These are phyloP conservation scores for Chloropsis cyanopogon DNA, from an alignment of 2,113 vertebrate species.

Conservation along the genomic window DNA sequence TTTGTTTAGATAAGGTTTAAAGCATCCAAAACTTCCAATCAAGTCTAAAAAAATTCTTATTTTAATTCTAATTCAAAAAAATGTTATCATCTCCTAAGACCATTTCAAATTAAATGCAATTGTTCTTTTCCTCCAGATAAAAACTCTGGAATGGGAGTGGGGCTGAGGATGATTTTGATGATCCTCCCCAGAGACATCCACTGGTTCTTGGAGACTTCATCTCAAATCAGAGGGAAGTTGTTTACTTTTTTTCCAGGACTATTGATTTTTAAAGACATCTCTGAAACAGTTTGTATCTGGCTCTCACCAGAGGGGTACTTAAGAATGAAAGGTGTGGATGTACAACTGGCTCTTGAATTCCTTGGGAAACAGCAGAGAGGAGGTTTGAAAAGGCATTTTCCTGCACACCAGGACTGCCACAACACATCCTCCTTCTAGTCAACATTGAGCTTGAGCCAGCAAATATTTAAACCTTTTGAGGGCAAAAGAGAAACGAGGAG, in stretches of 20 bases:
- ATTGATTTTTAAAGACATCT: slow-evolving; percentile 1
- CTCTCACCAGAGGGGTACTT: not conserved
- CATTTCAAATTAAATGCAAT: not conserved
- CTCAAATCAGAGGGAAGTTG: not conserved
- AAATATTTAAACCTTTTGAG: not conserved
- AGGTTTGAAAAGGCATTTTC: not conserved
- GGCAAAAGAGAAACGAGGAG: not conserved
- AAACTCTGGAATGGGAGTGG: not conserved
- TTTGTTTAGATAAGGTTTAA: not conserved
- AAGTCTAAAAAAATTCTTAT: not conserved
- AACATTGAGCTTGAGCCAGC: not conserved
- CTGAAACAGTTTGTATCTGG: not conserved
- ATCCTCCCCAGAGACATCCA: not conserved
- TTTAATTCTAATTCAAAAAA: not conserved
- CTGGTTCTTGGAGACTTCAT: not conserved
- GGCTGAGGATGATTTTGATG: not conserved
- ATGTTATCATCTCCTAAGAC: not conserved
- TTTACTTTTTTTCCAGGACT: not conserved
- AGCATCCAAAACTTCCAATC: not conserved
- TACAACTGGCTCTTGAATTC: not conserved
- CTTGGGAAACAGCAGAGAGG: not conserved
- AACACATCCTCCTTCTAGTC: not conserved
- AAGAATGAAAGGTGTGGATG: not conserved
- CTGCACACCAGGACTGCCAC: not conserved
- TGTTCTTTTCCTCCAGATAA: not conserved